Evolutionary conservation across 2,797 vertebrate species (phyloP).

Genomic region (Dendrocincla tyrannina): DNA sequence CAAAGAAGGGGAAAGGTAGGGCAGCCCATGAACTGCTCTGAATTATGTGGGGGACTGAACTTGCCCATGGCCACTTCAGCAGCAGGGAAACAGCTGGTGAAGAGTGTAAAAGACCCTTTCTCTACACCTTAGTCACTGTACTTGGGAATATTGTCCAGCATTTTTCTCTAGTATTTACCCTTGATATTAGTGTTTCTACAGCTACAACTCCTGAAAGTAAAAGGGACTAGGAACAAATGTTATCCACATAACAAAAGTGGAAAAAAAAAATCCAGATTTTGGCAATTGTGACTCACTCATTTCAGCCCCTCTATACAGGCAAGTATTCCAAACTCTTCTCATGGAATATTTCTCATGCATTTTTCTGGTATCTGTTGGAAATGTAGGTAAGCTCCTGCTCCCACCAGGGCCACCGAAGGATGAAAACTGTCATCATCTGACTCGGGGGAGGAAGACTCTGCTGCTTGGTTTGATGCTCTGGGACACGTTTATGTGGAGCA

Average conservation of each 20-base stretch:
- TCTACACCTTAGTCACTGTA: neutral
- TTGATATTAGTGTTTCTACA: neutral
- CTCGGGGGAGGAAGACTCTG: neutral
- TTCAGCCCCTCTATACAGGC: neutral
- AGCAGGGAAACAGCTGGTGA: neutral
- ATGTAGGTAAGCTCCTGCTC: neutral
- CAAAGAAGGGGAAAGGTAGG: neutral
- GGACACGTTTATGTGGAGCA: neutral
- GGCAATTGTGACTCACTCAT: neutral
- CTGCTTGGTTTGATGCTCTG: neutral
- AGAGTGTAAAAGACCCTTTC: neutral
- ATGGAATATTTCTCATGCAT: neutral
- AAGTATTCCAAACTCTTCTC: neutral
- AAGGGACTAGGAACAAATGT: neutral
- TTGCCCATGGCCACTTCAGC: rapidly evolving
- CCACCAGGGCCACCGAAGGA: neutral
- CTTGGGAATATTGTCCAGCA: neutral
- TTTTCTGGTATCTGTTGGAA: neutral
- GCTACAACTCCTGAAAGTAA: neutral
- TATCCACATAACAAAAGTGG: neutral
- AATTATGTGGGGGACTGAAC: neutral
- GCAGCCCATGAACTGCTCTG: neutral
- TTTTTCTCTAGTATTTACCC: neutral
- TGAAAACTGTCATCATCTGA: neutral
- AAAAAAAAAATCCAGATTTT: neutral